Base-by-base conservation (phyloP, 2,888 invertebrate genomes). In the Plagodis dolabraria region DNA sequence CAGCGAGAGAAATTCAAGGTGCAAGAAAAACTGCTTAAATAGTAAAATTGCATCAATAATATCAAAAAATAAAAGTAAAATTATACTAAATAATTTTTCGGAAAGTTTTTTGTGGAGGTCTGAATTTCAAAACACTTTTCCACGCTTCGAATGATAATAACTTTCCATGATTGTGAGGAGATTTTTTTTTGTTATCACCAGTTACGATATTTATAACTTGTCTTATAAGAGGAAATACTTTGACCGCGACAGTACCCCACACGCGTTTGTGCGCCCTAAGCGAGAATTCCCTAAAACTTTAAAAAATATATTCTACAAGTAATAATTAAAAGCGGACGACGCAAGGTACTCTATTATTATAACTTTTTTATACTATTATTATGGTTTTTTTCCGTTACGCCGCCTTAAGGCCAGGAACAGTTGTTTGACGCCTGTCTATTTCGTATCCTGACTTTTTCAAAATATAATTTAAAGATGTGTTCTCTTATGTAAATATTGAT, bases 181-280 rank as follows among this genome's bases (percentile, higher is more conserved):
- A n/a, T n/a, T n/a, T n/a, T n/a, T n/a, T n/a, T n/a, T n/a, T n/a
- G n/a, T n/a, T n/a, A n/a, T n/a, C n/a, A n/a, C n/a, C n/a, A n/a
- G n/a, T n/a, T n/a, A n/a, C n/a, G n/a, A n/a, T n/a, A n/a, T n/a
- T n/a, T n/a, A n/a, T n/a, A n/a, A n/a, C n/a, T n/a, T n/a, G n/a
- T n/a, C n/a, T n/a, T 2, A 22, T 22, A 22, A 22, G 22, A 22
- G 22, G 4, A 22, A 22, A 2, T 22, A 22, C 22, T 57, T 47
- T 46, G n/a, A 6, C 47, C 56, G 5, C 64, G 64, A 55, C 70
- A 66, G 77, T 82, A 74, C 79, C 33, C 40, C 53, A 71, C 75
- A 69, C 75, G 72, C 69, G 75, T 60, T 46, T 35, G n/a, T 53
- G 60, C 53, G 76, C 80, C 80, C 67, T 57, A 53, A 71, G 75